These are phyloP conservation scores for Sarcophaga peregrina DNA, from an alignment of 1,140 invertebrate species.

Conservation along the genomic window DNA sequence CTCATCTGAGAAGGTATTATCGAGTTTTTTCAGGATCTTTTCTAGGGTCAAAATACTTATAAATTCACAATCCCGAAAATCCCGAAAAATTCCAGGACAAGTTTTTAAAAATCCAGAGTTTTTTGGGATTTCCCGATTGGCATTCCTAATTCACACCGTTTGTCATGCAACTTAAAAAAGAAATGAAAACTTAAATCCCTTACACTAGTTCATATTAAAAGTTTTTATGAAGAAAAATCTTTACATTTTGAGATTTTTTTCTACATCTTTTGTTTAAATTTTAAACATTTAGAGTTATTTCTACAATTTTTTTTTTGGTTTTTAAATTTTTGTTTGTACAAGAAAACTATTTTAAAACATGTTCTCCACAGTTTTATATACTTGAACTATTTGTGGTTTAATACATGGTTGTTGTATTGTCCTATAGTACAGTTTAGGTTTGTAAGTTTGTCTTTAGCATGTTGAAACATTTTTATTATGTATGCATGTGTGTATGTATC, in stretches of 20 bases:
- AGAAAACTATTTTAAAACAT: neutral
- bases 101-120: too few species aligned
- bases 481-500: neutral
- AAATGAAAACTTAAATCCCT: too few species aligned
- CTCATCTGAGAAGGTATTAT: too few species aligned
- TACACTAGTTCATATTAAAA: too few species aligned
- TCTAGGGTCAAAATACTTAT: too few species aligned
- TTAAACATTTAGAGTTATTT: neutral
- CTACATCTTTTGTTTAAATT: neutral
- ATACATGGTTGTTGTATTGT: neutral
- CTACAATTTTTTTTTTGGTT: neutral
- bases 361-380: slow-evolving; percentile 1
- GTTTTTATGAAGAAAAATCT: neutral
- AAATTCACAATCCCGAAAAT: too few species aligned
- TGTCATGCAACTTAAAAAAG: too few species aligned
- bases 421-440: neutral
- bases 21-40: too few species aligned
- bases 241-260: neutral
- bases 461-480: neutral
- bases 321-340: neutral
- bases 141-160: too few species aligned
- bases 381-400: slow-evolving; percentile 23
- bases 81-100: too few species aligned
- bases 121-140: too few species aligned
- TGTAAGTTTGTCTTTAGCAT: neutral